Evolutionary conservation across 2,797 vertebrate species (phyloP), one percentile per base, ranked within the genome.

Genomic region (Echeneis naucrates): DNA sequence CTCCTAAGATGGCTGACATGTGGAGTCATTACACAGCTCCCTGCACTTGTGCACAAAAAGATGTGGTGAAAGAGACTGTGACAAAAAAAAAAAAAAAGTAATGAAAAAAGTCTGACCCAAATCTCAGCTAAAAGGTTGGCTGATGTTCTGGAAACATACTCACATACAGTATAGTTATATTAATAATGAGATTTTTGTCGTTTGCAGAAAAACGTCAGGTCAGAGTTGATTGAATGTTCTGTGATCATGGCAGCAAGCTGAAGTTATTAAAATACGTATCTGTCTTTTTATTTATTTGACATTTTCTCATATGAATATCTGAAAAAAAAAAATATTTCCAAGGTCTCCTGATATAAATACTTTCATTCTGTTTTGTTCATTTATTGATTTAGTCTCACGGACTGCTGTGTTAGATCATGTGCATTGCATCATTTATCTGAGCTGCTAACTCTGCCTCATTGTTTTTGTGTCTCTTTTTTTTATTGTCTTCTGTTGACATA

Each of bases 401-500:
- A 6, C 38, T 42, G 37, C 47, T 47, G 23, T 44, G 27, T 53
- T n/a, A 32, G 44, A 30, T 17, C 1, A n/a, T 11, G 13, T 45
- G 19, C 17, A 27, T 19, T 42, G 21, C 2, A 38, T 57, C 19
- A 21, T 50, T 55, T 48, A 33, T 54, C n/a, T 33, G 26, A 54
- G 38, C 21, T 45, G 9, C 52, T 38, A 47, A 62, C 13, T 3
- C 19, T 32, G 40, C 1, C 10, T 19, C 1, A 12, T 33, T 14
- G 26, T 48, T 57, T 30, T 26, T 19, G 2, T 13, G 30, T 59
- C 10, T 17, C 35, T n/a, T 6, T 72, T 72, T 69, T 62, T 33
- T 45, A n/a, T 48, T 42, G 32, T 48, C 11, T 6, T 67, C 12
- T 37, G 23, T 64, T 60, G 24, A 23, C 59, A 24, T 32, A 14